Conservation (phyloP, 2,888 invertebrate genomes). For the Parnassius glacialis region DNA sequence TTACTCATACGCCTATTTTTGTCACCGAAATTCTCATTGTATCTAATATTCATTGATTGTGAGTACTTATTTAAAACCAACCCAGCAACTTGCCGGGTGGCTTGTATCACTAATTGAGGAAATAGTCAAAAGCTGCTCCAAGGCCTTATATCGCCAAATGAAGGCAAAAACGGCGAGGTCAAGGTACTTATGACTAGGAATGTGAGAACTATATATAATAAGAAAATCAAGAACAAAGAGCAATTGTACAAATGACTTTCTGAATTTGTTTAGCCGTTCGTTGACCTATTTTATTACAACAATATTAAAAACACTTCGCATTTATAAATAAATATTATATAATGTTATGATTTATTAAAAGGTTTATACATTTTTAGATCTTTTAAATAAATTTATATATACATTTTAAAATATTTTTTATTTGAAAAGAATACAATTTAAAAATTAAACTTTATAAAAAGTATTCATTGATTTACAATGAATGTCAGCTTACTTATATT, state of each 20-base stretch:
- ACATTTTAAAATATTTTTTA: too few species aligned
- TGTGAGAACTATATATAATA: constrained; percentile 38
- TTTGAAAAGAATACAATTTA: too few species aligned
- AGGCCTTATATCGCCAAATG: constrained; percentile 62
- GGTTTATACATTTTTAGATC: too few species aligned
- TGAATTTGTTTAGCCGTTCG: constrained; percentile 20
- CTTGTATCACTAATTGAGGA: constrained; percentile 63
- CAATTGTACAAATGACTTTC: constrained; percentile 33
- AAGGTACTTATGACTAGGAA: constrained; percentile 63
- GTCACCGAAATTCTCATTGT: constrained; percentile 4
- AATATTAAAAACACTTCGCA: neutral
- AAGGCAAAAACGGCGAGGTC: constrained; percentile 66
- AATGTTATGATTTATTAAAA: too few species aligned
- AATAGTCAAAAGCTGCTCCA: constrained; percentile 57
- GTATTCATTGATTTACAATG: too few species aligned
- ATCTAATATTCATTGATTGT: constrained; percentile 21
- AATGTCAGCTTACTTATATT: too few species aligned
- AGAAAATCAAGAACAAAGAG: constrained; percentile 60
- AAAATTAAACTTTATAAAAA: too few species aligned
- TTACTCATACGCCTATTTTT: neutral
- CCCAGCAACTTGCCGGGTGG: constrained; percentile 23
- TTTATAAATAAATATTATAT: too few species aligned
- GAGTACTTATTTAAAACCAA: constrained; percentile 24
- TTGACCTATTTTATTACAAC: neutral
- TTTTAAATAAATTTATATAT: too few species aligned